Base-by-base conservation (phyloP, 2,888 invertebrate genomes). In the Drosophila demipolita region DNA sequence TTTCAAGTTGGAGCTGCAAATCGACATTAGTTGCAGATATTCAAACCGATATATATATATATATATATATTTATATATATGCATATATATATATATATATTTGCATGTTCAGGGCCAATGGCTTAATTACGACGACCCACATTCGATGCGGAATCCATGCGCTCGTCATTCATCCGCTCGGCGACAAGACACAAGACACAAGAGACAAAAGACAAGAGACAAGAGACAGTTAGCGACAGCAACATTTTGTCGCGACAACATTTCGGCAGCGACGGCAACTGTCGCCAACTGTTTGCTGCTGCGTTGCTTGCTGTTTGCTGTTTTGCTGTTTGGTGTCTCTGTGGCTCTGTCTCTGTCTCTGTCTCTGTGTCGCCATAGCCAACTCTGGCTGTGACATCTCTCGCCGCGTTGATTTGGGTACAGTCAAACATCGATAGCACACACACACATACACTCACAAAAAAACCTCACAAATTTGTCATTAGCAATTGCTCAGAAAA, bases 241-340 rank as follows among this genome's bases (percentile, higher is more conserved):
- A 87, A 87, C 85, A 29, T 29, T 29, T 29, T 29, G 29, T 29
- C 29, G 29, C 29, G 29, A 29, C 29, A 29, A 29, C 29, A 29
- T 29, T 29, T 29, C 29, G 29, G 29, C 29, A 29, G 29, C 29
- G 29, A 29, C 74, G 70, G 77, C 83, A 85, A 89, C 75, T 85
- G 85, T 89, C 90, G 85, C 80, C 87, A 89, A 89, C 85, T 85
- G 80, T 85, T 82, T 80, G 76, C 81, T 45, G 45, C 23, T 45
- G 20, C 15, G 55, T 53, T 50, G 50, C 40, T n/a, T n/a, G 20
- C 1, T 52, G 38, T 40, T 40, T 52, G 35, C 12, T 48, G 38
- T 29, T 29, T 29, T 29, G 29, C 29, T 29, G 29, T 29, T 45
- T 45, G 45, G 3, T 45, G 42, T 45, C 20, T 38, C 15, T 23